phyloP scores from a whole-genome alignment of 2,113 vertebrate genomes.

The Gallinago undulata region DNA sequence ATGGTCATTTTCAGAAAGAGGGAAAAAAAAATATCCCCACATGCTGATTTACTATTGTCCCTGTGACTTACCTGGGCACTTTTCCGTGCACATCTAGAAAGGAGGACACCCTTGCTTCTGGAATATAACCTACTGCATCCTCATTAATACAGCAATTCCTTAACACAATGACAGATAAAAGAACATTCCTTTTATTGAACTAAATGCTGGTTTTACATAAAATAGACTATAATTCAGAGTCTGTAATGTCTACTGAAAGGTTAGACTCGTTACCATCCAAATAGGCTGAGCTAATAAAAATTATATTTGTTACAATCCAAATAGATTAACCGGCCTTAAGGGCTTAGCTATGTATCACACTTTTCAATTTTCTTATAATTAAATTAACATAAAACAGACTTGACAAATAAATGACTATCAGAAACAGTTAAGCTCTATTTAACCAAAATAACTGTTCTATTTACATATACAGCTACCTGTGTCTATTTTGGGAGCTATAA shows the following conservation, averaged over 20 bases:
- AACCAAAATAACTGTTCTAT: conserved; percentile 72
- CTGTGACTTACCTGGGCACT: not conserved
- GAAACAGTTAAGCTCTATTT: conserved; percentile 79
- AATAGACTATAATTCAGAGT: conserved; percentile 78
- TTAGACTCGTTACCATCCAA: conserved; percentile 80
- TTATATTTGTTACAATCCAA: conserved; percentile 84
- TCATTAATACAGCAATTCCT: conserved; percentile 69
- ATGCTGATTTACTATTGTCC: conserved; percentile 13
- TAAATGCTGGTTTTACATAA: conserved; percentile 77
- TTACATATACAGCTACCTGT: conserved; percentile 49
- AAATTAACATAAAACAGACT: conserved; percentile 81
- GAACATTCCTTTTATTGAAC: conserved; percentile 73
- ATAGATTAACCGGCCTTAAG: conserved; percentile 82
- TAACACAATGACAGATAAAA: conserved; percentile 75
- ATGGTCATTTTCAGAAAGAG: not conserved
- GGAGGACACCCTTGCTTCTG: not conserved
- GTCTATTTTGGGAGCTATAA: not conserved
- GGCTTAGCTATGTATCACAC: conserved; percentile 80
- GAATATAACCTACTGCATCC: conserved; percentile 40
- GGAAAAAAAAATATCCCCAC: not conserved
- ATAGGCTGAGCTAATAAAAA: conserved; percentile 82
- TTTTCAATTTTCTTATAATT: conserved; percentile 83
- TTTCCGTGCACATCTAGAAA: conserved; percentile 10
- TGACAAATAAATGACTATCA: conserved; percentile 79
- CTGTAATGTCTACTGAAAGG: conserved; percentile 77